These are phyloP conservation scores for Trichechus manatus DNA, from an alignment of 2,113 vertebrate genomes.

Conservation along the genomic window DNA sequence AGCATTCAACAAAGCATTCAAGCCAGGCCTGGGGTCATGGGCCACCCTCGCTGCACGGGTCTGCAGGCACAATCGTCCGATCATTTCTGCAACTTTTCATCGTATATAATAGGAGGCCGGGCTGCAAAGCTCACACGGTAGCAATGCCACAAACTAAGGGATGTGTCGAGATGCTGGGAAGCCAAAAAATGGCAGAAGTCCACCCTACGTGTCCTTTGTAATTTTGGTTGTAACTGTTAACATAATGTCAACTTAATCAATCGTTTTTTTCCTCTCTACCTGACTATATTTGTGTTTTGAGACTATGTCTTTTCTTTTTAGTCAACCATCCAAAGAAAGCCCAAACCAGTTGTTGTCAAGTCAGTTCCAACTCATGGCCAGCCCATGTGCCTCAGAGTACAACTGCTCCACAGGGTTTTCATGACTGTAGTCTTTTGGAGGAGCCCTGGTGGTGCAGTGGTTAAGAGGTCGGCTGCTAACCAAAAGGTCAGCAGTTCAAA, in stretches of 20 bases:
- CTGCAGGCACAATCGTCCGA: background rate
- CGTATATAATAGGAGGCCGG: background rate
- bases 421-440: background rate
- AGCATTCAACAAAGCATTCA: background rate
- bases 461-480: no score
- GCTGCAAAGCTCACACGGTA: background rate
- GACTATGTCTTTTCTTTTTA: background rate
- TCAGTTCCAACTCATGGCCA: background rate
- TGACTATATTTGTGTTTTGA: background rate
- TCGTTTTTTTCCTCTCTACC: background rate
- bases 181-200: background rate
- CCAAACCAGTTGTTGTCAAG: background rate
- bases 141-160: background rate
- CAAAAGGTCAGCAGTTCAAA: no score
- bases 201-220: background rate
- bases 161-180: background rate
- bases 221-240: background rate
- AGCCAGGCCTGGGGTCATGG: background rate
- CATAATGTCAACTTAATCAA: background rate
- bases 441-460: no score
- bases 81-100: background rate
- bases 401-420: background rate
- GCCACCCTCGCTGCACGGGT: background rate
- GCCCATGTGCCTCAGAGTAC: background rate
- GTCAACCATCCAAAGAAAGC: background rate